Evolutionary conservation across 2,113 vertebrate genomes (phyloP).

Genomic region (Otolemur garnettii): DNA sequence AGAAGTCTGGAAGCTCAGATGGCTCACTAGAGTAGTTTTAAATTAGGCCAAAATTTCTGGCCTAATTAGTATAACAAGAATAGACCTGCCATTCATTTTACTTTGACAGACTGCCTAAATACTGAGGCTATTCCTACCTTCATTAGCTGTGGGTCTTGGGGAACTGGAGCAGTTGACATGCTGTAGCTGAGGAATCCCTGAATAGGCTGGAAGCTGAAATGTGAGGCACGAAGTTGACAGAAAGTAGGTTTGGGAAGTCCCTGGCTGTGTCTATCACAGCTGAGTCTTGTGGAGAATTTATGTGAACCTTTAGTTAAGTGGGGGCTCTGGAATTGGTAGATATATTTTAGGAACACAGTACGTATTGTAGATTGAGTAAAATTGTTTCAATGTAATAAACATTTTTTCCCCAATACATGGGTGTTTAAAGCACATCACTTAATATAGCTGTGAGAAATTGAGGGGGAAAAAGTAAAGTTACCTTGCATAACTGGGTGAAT

Average conservation of each 20-base stretch:
- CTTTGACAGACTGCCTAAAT: not conserved
- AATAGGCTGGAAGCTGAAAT: too few relatives aligned
- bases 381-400: not conserved
- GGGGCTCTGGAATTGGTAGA: not conserved
- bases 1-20: not conserved
- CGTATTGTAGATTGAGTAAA: not conserved
- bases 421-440: not conserved
- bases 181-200: not conserved
- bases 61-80: not conserved
- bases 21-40: not conserved
- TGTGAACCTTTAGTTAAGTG: not conserved
- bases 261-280: not conserved
- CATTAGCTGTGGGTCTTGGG: rapidly evolving
- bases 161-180: rapidly evolving
- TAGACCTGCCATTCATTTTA: not conserved
- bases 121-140: not conserved
- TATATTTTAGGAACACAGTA: not conserved
- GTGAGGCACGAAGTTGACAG: not conserved
- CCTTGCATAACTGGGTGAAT: not conserved
- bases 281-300: not conserved
- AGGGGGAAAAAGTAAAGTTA: conserved; percentile 2
- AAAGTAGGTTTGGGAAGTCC: not conserved
- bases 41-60: not conserved
- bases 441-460: conserved; percentile 9
- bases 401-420: not conserved